Base-by-base conservation (phyloP, 92 coral and sea anemone genomes). In the Epizoanthus scotinus region DNA sequence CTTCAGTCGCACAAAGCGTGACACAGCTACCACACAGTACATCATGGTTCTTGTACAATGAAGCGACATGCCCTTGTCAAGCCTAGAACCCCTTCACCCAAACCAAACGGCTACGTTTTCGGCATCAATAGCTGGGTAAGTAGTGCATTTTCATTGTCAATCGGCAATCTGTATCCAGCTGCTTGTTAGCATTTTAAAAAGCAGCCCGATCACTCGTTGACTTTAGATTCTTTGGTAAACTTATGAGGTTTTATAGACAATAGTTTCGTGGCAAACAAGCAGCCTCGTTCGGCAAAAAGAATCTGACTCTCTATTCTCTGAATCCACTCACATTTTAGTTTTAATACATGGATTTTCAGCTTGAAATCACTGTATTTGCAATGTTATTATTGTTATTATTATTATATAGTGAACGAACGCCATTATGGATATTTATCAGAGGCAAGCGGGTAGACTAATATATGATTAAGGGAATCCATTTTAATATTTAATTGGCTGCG, bases 41-140 rank as follows among this genome's bases (percentile, higher is more conserved):
- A 67, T 27, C 4, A 59, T 75, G 81, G 56, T 38, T 0, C 26
- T 36, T 52, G 42, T 52, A 67, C 26, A 42, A 96, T 96, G 99
- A 93, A 89, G 87, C 98, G 99, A 78, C 99, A 96, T 91, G 98
- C 97, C 67, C 84, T 96, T 47, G 87, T 84, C 57, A 89, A 89
- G 73, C 74, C 79, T 8, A 68, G 77, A 34, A 88, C 87, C 58
- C 86, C 89, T 27, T 84, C 99, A 38, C 88, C 92, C 7, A 88
- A 62, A 56, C 77, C 91, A 8, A 86, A 84, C 25, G 94, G 99
- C 28, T 91, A 96, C 73, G 95, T 96, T 65, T 96, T 96, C 66
- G 99, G 99, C 18, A 90, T 96, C 40, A 96, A 93, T 70, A 96
- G 99, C 63, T 90, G 99, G 99, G 99, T 96, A 88, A 96, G 99